Conservation (phyloP, 2,113 vertebrate genomes). For the Chloropsis cyanopogon region DNA sequence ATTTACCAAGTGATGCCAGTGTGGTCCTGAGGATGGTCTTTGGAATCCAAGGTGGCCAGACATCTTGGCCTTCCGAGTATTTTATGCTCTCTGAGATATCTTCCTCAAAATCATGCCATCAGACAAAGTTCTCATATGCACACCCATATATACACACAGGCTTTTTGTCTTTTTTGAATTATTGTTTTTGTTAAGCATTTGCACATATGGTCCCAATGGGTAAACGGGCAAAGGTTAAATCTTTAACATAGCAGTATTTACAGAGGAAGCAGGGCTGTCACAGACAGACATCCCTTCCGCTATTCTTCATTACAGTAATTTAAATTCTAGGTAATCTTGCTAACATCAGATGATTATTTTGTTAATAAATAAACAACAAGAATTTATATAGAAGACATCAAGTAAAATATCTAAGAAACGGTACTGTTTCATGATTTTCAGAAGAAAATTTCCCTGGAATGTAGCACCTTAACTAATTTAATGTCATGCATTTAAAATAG, state of each 20-base stretch:
- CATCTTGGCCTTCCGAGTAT: neutral
- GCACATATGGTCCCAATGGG: conserved; percentile 41
- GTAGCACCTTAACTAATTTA: neutral
- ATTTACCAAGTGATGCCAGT: neutral
- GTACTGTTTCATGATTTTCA: neutral
- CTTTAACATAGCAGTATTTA: conserved; percentile 28
- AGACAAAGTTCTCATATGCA: neutral
- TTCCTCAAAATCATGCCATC: neutral
- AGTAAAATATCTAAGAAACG: neutral
- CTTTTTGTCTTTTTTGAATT: conserved; percentile 42
- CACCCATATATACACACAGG: neutral
- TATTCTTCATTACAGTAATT: neutral
- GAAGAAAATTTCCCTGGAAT: neutral
- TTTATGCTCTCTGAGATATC: neutral
- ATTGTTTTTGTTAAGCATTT: conserved; percentile 35
- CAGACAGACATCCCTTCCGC: neutral
- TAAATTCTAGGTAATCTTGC: neutral
- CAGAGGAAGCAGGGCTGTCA: neutral
- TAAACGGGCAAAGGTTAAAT: conserved; percentile 44
- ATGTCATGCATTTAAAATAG: neutral
- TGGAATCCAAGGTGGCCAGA: neutral
- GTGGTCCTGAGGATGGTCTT: neutral
- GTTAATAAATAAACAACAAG: neutral
- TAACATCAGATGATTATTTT: neutral
- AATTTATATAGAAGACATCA: neutral